A percentile compares a stretch with the other conserved stretches of the same genome.
phyloP scores from a whole-genome alignment of 2,113 vertebrate species.

The Laticauda laticaudata region DNA sequence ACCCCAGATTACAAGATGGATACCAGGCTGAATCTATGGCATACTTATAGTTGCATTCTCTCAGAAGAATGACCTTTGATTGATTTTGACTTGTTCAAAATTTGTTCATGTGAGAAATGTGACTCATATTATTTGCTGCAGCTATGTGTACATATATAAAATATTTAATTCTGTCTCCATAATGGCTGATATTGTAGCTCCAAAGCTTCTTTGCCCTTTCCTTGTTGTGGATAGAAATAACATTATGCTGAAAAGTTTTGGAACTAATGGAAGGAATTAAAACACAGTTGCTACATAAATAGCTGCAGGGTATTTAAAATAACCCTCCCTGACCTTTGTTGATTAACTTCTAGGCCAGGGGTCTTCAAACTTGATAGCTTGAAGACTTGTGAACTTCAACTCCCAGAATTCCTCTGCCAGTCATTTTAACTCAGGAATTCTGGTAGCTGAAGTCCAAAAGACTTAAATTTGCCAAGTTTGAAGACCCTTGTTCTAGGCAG shows the following conservation, averaged over 20 bases:
- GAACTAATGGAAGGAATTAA: not conserved
- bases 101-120: not conserved
- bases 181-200: not conserved
- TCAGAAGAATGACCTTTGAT: not conserved
- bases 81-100: not conserved
- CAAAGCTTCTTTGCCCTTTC: not conserved
- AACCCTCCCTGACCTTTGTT: not conserved
- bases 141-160: not conserved
- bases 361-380: no score
- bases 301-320: not conserved
- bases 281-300: not conserved
- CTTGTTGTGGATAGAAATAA: not conserved
- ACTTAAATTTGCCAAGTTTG: no score
- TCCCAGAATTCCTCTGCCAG: no score
- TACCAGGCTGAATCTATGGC: not conserved
- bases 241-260: not conserved
- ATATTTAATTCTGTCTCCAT: not conserved
- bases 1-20: not conserved
- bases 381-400: no score
- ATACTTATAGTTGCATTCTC: not conserved
- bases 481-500: not conserved
- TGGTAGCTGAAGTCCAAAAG: no score
- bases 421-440: no score
- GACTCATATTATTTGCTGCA: not conserved
- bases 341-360: not conserved